Percentiles rank a stretch among this genome's conserved stretches.
phyloP scores from a whole-genome alignment of 2,888 invertebrate species.

The Magallana nippona region DNA sequence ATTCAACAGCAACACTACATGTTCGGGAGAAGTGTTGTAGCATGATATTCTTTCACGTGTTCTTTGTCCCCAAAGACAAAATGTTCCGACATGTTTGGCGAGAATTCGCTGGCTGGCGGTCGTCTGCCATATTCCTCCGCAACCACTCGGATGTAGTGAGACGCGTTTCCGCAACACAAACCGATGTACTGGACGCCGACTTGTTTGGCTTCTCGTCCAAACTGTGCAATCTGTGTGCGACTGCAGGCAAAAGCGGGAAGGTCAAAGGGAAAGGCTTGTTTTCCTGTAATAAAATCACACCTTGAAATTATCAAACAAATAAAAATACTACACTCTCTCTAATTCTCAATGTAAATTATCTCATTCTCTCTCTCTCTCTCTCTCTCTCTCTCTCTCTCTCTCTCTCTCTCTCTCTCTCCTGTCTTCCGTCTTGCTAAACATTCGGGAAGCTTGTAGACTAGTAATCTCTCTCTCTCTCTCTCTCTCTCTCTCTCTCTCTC shows the following conservation, averaged over 20 bases:
- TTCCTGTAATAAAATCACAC: conserved; percentile 52
- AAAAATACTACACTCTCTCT: too few relatives aligned
- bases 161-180: conserved; percentile 68
- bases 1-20: neutral
- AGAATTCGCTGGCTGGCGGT: conserved; percentile 61
- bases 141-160: conserved; percentile 61
- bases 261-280: conserved; percentile 58
- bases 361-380: neutral
- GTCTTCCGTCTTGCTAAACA: too few relatives aligned
- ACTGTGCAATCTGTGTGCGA: conserved; percentile 56
- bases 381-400: neutral
- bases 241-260: conserved; percentile 55
- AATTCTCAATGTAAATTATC: too few relatives aligned
- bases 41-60: conserved; percentile 41
- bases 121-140: conserved; percentile 60
- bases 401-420: too few relatives aligned
- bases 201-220: conserved; percentile 59
- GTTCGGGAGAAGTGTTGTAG: conserved; percentile 18
- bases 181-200: conserved; percentile 67
- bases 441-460: too few relatives aligned
- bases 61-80: conserved; percentile 50
- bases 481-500: neutral
- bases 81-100: conserved; percentile 60
- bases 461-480: neutral
- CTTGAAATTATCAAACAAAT: too few relatives aligned